Base-by-base conservation (phyloP, 1,140 invertebrate species). In the Sipha flava region DNA sequence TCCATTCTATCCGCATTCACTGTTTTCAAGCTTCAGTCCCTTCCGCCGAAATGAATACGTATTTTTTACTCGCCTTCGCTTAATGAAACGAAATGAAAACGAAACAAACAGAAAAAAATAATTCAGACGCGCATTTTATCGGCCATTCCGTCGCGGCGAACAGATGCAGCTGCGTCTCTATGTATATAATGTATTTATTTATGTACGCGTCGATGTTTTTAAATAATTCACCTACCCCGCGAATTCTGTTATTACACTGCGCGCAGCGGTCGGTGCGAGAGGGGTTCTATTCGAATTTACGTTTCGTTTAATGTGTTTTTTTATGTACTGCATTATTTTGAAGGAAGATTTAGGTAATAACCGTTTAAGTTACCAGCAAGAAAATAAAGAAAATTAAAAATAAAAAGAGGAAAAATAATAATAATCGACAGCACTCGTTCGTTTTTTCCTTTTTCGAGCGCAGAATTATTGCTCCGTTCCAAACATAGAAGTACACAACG, bases 341-440 rank as follows among this genome's bases (percentile, higher is more conserved):
- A 29, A 26, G 26, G 66, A 47, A 47, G 66, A 70, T 70, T 70
- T 70, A n/a, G n/a, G n/a, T n/a, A 70, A 70, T 70, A 70, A 70
- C 43, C 66, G 43, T 70, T 70, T 70, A 31, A 70, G 47, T 70
- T 47, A 70, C 66, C 47, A 10, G 14, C 9, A 12, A 45, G 21
- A 23, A 40, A 43, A 70, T 29, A 18, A 29, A 70, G 31, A 49
- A 9, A 29, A 14, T 3, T 16, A 4, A 26, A 31, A 31, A 16
- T 2, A 59, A 16, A 31, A 31, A 59, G 4, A 16, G 12, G 10
- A 14, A 26, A 47, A 29, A 47, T 43, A 47, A 47, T 70, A 70
- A 70, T 70, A n/a, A n/a, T n/a, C n/a, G n/a, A n/a, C 66, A 16
- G 66, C 23, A 29, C 26, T 47, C 26, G 16, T n/a, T n/a, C 66